These are phyloP conservation scores for Gallinago jamesoni DNA, from an alignment of 2,113 vertebrate genomes.

Conservation along the genomic window DNA sequence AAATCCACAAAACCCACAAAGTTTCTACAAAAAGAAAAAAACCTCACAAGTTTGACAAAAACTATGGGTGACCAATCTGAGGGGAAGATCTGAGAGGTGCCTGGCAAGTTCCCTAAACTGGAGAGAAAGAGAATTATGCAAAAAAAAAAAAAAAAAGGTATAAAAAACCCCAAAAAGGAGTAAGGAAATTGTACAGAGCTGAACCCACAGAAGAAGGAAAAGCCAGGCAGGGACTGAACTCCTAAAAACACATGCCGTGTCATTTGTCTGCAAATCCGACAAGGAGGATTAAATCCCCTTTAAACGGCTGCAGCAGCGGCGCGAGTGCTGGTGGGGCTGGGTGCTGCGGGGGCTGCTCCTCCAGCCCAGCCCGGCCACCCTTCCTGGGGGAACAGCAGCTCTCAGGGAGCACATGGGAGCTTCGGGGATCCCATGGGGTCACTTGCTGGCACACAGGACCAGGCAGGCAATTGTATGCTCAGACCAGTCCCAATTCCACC, in stretches of 20 bases:
- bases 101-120: constrained; percentile 1
- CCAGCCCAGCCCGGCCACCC: background rate
- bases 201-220: background rate
- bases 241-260: background rate
- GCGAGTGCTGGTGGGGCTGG: accelerated
- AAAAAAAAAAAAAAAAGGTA: background rate
- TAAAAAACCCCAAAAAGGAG: background rate
- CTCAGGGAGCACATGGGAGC: accelerated
- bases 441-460: background rate
- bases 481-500: background rate
- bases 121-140: background rate
- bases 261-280: background rate
- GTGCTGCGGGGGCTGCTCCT: too few species aligned
- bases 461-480: background rate
- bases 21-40: background rate
- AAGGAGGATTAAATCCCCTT: background rate
- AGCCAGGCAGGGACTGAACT: background rate
- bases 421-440: background rate
- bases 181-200: background rate
- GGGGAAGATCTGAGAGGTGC: background rate
- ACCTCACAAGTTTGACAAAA: background rate
- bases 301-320: accelerated
- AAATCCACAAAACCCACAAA: background rate
- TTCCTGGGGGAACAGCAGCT: accelerated
- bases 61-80: background rate